Percentiles rank a stretch among this genome's conserved stretches.
phyloP scores from a whole-genome alignment of 1,140 invertebrate genomes.

The Philopotamus ludificatus region DNA sequence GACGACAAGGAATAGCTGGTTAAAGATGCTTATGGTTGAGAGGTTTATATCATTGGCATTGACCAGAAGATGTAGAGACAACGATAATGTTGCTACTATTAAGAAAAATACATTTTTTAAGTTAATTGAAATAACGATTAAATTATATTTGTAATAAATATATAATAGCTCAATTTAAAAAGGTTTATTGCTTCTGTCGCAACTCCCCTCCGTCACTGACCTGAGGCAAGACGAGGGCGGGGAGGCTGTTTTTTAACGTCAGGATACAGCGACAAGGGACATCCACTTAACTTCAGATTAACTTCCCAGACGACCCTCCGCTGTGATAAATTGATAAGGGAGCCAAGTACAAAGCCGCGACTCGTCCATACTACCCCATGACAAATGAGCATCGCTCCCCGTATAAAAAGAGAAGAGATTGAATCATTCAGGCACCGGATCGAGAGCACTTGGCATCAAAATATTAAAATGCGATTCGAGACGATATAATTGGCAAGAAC shows the following conservation, averaged over 20 bases:
- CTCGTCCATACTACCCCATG: constrained; percentile 19
- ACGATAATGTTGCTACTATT: no score
- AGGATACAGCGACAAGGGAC: constrained; percentile 40
- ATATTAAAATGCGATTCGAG: neutral
- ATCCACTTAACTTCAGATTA: constrained; percentile 43
- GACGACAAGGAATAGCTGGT: no score
- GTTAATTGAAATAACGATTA: no score
- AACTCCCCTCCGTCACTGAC: constrained; percentile 24
- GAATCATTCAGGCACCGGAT: neutral
- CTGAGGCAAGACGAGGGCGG: neutral
- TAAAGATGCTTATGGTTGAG: no score
- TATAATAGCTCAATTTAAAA: no score
- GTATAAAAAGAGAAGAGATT: constrained; percentile 11
- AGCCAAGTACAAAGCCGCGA: constrained; percentile 14
- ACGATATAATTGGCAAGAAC: neutral
- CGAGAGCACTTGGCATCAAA: neutral
- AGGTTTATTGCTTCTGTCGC: neutral
- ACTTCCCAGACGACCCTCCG: constrained; percentile 32
- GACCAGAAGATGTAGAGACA: no score
- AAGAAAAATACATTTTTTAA: no score
- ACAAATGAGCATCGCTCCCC: constrained; percentile 37
- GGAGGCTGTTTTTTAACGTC: constrained; percentile 37
- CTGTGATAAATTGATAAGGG: constrained; percentile 41
- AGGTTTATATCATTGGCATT: no score
- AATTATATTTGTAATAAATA: no score